Percentiles rank a stretch among this genome's conserved stretches.
Conservation (phyloP, 2,888 invertebrate genomes). For the Nomada ferruginata region DNA sequence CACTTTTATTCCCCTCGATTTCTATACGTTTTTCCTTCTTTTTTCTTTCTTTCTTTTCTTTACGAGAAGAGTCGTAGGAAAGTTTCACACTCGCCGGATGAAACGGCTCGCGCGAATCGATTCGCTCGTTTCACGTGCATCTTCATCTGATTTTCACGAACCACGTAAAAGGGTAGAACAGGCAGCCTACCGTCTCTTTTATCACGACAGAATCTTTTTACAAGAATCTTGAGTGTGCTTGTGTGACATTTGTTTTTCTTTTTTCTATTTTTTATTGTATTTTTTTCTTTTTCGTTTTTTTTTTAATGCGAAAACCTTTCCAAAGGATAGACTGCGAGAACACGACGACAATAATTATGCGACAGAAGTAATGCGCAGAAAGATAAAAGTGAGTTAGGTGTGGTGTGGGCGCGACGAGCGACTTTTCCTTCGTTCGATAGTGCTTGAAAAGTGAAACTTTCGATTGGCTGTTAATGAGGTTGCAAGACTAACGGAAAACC, state of each 20-base stretch:
- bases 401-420: constrained; percentile 9
- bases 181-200: constrained; percentile 54
- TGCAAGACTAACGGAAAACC: not conserved
- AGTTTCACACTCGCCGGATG: not conserved
- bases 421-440: not conserved
- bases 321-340: constrained; percentile 47
- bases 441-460: constrained; percentile 39
- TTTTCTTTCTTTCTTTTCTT: not conserved
- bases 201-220: constrained; percentile 46
- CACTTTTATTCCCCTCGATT: constrained; percentile 33
- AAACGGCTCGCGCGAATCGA: not conserved
- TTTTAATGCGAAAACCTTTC: constrained; percentile 48
- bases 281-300: not conserved
- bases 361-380: constrained; percentile 58
- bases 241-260: not conserved
- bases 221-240: not conserved
- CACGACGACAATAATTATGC: constrained; percentile 62
- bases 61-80: constrained; percentile 20
- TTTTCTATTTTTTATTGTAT: too few species aligned
- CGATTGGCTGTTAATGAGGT: not conserved
- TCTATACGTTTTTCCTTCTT: too few species aligned
- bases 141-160: constrained; percentile 5
- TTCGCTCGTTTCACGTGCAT: constrained; percentile 9
- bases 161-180: constrained; percentile 31
- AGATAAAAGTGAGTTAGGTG: constrained; percentile 42